phyloP scores from a whole-genome alignment of 2,113 vertebrate species.

The Hucho hucho region DNA sequence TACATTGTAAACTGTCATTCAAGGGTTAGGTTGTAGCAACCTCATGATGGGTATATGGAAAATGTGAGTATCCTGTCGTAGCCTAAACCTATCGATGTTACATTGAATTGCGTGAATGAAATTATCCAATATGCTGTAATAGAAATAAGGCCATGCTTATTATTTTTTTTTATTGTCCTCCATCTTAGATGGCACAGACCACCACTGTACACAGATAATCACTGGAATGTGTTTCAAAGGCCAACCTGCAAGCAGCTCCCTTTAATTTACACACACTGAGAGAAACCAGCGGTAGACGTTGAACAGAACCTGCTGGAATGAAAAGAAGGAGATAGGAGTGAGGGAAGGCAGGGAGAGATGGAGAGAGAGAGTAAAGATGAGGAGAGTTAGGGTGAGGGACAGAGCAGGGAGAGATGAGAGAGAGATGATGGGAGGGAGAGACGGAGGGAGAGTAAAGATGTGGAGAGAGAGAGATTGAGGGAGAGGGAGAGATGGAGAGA shows the following conservation, averaged over 20 bases:
- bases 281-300: too few species aligned
- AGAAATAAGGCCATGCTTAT: too few species aligned
- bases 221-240: constrained; percentile 59
- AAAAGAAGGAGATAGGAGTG: constrained; percentile 8
- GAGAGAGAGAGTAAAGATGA: background rate
- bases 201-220: constrained; percentile 38
- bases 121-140: too few species aligned
- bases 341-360: background rate
- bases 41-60: too few species aligned
- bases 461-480: background rate
- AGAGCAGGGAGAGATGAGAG: background rate
- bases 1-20: too few species aligned
- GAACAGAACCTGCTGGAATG: background rate
- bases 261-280: constrained; percentile 21
- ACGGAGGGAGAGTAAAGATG: background rate
- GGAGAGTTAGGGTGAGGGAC: background rate
- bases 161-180: too few species aligned
- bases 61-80: too few species aligned
- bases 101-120: too few species aligned
- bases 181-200: too few species aligned
- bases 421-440: constrained; percentile 8
- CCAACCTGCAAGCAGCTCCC: constrained; percentile 54
- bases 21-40: too few species aligned
- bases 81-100: too few species aligned
- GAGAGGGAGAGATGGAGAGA: constrained; percentile 4